Base-by-base conservation (phyloP, 2,888 invertebrate species). In the Ectemnius lituratus region DNA sequence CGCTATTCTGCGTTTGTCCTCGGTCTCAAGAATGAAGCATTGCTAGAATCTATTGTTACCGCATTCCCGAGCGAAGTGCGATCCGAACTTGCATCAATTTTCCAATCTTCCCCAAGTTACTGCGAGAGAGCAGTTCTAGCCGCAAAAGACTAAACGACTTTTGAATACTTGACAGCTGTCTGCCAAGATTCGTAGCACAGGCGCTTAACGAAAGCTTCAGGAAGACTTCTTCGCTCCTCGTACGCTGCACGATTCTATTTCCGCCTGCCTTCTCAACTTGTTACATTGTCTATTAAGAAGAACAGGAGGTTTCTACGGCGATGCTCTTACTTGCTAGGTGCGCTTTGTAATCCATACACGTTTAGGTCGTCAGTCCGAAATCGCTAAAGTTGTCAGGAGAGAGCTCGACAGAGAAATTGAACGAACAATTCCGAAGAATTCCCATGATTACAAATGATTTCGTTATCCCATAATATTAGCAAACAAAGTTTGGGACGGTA, bases 121-220 rank as follows among this genome's bases (percentile, higher is more conserved):
- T 68, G 70, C 45, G 37, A n/a, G 37, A 37, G 46, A n/a, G 62
- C 79, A 76, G 66, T 75, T 80, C 61, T 61, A 49, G 58, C 70
- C 63, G 69, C 77, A 70, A 77, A 75, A 58, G 67, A 64, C 67
- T 62, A 73, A 78, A 78, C 78, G 78, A 81, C 78, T 78, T 78
- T 75, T 73, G 75, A 81, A 81, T 80, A 73, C 67, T 63, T 13
- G 52, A 16, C 52, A 52, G 52, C 52, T 16, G 52, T 52, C 14
- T 14, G 52, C 16, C n/a, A n/a, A 16, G 52, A 52, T 52, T 16
- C 52, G 52, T 6, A 16, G 13, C 47, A 11, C n/a, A n/a, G 13
- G 47, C 4, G 47, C 47, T 47, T 47, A 11, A 14, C 47, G 47
- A 47, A 47, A n/a, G 47, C 47, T 47, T 47, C 47, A 2, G 4